Base-by-base conservation (phyloP, 2,113 vertebrate genomes). In the Vulpes lagopus region DNA sequence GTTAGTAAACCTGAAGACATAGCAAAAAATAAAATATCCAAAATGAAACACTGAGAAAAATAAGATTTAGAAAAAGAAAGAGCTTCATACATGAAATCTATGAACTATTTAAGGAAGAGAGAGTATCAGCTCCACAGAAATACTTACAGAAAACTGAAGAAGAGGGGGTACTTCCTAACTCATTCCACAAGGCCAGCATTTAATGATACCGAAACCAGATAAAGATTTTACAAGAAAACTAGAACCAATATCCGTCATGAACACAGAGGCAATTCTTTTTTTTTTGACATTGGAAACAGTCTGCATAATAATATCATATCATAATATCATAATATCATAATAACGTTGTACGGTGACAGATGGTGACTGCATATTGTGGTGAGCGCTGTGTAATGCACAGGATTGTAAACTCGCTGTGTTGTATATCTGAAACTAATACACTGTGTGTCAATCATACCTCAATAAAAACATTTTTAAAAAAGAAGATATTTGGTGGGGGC, bases 351-450 rank as follows among this genome's bases (percentile, higher is more conserved):
- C 0, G 23, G 73, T 7, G 38, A 15, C 73, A 8, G 73, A 76
- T 0, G 23, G 12, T 49, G 73, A 16, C 14, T 2, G 6, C 2
- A 15, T 3, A 1, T 4, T 8, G 38, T 6, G 14, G 73, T 16
- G 12, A 76, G 73, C 23, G 43, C 73, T 16, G 23, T 27, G 73
- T 16, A 23, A 76, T 0, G 23, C 23, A 8, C 2, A 6, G 38
- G 27, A 49, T 4, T 27, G 23, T 8, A 23, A 76, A 49, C 8
- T 49, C 73, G 49, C 73, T 16, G 5, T 49, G 38, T 76, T 49
- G 23, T 49, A 25, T 3, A 27, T 11, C 23, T 8, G 73, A 49
- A 16, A 23, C 38, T 43, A 15, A 69, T n/a, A 49, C 73, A 76
- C 3, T 49, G 22, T 49, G 22, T 8, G 23, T 76, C 73, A 8